phyloP scores from a whole-genome alignment of 92 coral and sea anemone genomes.

The Zoanthus solanderi region DNA sequence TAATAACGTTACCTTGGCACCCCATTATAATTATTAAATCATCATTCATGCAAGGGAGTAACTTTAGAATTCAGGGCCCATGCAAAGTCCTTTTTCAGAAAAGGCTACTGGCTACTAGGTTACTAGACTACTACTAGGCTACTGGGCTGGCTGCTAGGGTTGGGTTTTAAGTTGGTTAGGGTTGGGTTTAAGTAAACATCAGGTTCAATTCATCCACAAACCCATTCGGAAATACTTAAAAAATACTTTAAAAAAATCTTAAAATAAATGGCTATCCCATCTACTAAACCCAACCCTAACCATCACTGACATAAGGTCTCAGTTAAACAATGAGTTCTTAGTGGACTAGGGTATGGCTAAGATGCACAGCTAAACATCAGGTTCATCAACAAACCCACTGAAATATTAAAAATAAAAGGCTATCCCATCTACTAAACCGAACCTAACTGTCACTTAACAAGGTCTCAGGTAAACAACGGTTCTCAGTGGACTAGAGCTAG shows the following conservation, averaged over 20 bases:
- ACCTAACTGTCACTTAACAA: background rate
- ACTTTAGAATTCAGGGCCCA: background rate
- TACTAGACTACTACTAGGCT: background rate
- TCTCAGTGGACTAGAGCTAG: background rate
- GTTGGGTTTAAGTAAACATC: background rate
- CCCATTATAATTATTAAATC: background rate
- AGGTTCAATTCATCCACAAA: background rate
- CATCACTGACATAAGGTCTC: background rate
- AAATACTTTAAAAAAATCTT: background rate
- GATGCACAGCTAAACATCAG: background rate
- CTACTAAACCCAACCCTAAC: background rate
- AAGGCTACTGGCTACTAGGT: background rate
- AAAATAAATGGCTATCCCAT: background rate
- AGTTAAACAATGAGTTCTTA: background rate
- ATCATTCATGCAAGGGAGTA: background rate
- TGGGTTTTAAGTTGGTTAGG: background rate
- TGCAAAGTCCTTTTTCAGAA: background rate
- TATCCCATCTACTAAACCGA: background rate
- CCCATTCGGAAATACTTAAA: background rate
- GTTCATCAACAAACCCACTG: background rate
- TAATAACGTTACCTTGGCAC: conserved; percentile 32
- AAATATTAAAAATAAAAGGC: background rate
- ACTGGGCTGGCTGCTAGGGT: background rate
- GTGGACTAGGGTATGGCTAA: background rate
- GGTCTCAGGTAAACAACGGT: background rate